Evolutionary conservation across 92 coral and sea anemone species (phyloP), one percentile per base, ranked within the genome.

Genomic region (Montipora capitata): DNA sequence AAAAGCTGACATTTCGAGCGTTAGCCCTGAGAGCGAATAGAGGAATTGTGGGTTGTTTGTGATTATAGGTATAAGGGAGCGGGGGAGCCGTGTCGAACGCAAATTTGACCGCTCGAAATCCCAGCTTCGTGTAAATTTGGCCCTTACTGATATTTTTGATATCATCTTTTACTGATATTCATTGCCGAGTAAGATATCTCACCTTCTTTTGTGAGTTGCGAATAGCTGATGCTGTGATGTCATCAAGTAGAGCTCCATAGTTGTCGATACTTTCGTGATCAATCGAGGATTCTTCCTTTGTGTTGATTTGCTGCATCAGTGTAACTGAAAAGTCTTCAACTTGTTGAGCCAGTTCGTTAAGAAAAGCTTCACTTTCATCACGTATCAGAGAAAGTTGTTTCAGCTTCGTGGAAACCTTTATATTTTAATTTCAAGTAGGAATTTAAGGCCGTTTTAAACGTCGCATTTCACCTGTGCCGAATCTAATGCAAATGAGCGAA

Each of bases 281-380:
- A 39, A 68, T 68, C 7, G 51, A 35, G 45, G 69, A 67, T 51
- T 80, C 85, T 18, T 80, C 85, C n/a, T 51, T 68, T 14, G 48
- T 80, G 15, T 80, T 68, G 65, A 80, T 58, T 80, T 80, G 85
- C 15, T 80, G 74, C 39, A 80, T 80, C 15, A 80, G 54, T 15
- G 85, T 80, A 48, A 80, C 85, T 13, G 85, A 80, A 13, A 80
- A 80, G 7, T 80, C 76, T 64, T 80, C 85, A 42, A 80, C 85
- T 57, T 80, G 65, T 15, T 80, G 74, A 48, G 85, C 85, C 39
- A 80, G 54, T 4, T 18, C 27, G 13, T 51, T 80, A 7, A 80
- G 76, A 52, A 67, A 40, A 48, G 66, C 85, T 56, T 62, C 85
- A 4, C 51, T 80, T n/a, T 80, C 85, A 40, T 80, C 76, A 6